These are phyloP conservation scores for Neelides sp. DNA, from an alignment of 1,140 invertebrate genomes.

Conservation along the genomic window DNA sequence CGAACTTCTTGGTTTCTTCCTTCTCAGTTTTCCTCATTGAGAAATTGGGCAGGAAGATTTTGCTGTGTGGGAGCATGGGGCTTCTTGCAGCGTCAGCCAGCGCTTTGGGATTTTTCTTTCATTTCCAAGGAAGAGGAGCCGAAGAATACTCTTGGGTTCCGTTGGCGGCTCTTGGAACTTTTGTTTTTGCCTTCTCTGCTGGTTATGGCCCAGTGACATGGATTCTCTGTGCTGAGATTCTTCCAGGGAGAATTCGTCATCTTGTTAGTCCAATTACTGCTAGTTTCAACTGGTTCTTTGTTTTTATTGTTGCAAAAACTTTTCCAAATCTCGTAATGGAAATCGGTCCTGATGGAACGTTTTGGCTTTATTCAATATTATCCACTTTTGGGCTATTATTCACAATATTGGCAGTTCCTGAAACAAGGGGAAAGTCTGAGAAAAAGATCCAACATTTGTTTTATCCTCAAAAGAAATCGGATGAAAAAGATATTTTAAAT, in stretches of 20 bases:
- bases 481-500: no score
- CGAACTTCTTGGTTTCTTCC: constrained; percentile 17
- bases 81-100: constrained; percentile 17
- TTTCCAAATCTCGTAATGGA: constrained; percentile 23
- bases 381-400: constrained; percentile 16
- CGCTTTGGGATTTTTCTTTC: constrained; percentile 20
- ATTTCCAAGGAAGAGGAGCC: constrained; percentile 6
- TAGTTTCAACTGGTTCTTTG: constrained; percentile 21
- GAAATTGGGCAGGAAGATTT: constrained; percentile 19
- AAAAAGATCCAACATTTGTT: constrained; percentile 24
- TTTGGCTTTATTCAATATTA: constrained; percentile 23
- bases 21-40: constrained; percentile 19
- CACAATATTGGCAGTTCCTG: constrained; percentile 21
- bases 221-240: constrained; percentile 35
- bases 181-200: constrained; percentile 41
- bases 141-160: constrained; percentile 34
- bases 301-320: constrained; percentile 21
- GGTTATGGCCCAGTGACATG: constrained; percentile 46
- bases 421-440: constrained; percentile 25
- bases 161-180: constrained; percentile 38
- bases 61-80: constrained; percentile 13
- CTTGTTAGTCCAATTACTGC: constrained; percentile 20
- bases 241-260: constrained; percentile 14
- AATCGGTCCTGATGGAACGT: constrained; percentile 16
- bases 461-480: not conserved